Evolutionary conservation across 2,113 vertebrate genomes (phyloP).

Genomic region (Leucosticte australis): DNA sequence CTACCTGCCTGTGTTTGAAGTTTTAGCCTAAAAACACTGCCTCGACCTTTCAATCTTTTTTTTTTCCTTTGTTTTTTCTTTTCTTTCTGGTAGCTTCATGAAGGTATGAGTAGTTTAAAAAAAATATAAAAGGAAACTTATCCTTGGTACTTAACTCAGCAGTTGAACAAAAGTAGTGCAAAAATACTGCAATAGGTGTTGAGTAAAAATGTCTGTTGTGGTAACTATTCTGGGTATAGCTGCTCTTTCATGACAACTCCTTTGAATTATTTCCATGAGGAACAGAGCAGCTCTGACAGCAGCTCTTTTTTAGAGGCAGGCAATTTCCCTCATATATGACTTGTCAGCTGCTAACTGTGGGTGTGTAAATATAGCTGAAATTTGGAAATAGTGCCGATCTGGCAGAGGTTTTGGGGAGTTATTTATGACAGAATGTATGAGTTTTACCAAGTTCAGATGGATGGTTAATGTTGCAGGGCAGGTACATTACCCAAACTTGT

Average conservation of each 20-base stretch:
- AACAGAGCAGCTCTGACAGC: constrained; percentile 28
- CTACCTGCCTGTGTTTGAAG: not conserved
- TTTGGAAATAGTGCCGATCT: constrained; percentile 15
- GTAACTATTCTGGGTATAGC: not conserved
- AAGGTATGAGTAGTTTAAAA: not conserved
- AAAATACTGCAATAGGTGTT: not conserved
- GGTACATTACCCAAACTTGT: not conserved
- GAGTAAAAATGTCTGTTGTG: not conserved
- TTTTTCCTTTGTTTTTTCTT: no score
- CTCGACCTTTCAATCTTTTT: not conserved
- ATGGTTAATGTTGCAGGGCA: not conserved
- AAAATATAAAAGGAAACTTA: not conserved
- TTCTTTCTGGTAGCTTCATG: not conserved
- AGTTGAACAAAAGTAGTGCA: not conserved
- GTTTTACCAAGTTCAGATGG: not conserved
- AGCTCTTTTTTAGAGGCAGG: constrained; percentile 28
- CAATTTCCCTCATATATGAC: constrained; percentile 47
- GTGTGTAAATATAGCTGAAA: constrained; percentile 49
- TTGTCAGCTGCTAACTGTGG: constrained; percentile 48
- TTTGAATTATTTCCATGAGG: constrained; percentile 43
- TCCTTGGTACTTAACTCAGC: not conserved
- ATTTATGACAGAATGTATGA: not conserved
- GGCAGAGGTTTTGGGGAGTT: constrained; percentile 30
- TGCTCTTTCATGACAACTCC: not conserved
- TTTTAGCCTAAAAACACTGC: not conserved